Evolutionary conservation across 2,888 invertebrate genomes (phyloP).

Genomic region (Agrotis segetum): DNA sequence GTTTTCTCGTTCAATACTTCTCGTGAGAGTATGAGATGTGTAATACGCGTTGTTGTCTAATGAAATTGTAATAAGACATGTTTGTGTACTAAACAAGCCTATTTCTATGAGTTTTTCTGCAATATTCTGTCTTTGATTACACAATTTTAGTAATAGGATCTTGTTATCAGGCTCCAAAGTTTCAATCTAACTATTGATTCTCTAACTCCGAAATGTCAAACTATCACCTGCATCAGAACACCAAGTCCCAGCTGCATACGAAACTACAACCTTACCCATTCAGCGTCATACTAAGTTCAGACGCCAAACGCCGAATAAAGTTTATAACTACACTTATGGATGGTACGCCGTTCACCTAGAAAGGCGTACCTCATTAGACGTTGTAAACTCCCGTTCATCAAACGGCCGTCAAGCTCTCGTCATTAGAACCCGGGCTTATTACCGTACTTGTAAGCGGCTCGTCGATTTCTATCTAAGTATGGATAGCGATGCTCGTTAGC

Average conservation of each 20-base stretch:
- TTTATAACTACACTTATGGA: constrained; percentile 27
- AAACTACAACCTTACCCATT: constrained; percentile 34
- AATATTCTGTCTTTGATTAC: neutral
- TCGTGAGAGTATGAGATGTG: constrained; percentile 48
- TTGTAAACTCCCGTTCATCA: constrained; percentile 46
- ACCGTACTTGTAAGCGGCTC: constrained; percentile 41
- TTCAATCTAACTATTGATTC: constrained; percentile 11
- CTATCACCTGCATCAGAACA: constrained; percentile 18
- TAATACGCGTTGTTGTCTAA: constrained; percentile 45
- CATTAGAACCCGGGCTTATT: constrained; percentile 49
- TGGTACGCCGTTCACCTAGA: constrained; percentile 39
- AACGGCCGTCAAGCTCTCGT: constrained; percentile 48
- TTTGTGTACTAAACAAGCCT: neutral
- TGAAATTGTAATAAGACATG: constrained; percentile 37
- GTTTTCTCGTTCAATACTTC: constrained; percentile 52
- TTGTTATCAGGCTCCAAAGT: neutral
- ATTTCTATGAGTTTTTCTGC: neutral
- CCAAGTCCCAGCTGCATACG: constrained; percentile 13
- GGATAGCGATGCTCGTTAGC: constrained; percentile 52
- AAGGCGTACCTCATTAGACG: constrained; percentile 51
- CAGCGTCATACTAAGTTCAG: constrained; percentile 27
- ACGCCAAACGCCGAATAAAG: constrained; percentile 2
- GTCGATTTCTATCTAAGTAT: constrained; percentile 55
- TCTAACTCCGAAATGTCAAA: constrained; percentile 29
- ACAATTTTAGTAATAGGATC: neutral